Evolutionary conservation across 2,797 vertebrate species (phyloP), one percentile per base, ranked within the genome.

Genomic region (Dendrocincla tyrannina): DNA sequence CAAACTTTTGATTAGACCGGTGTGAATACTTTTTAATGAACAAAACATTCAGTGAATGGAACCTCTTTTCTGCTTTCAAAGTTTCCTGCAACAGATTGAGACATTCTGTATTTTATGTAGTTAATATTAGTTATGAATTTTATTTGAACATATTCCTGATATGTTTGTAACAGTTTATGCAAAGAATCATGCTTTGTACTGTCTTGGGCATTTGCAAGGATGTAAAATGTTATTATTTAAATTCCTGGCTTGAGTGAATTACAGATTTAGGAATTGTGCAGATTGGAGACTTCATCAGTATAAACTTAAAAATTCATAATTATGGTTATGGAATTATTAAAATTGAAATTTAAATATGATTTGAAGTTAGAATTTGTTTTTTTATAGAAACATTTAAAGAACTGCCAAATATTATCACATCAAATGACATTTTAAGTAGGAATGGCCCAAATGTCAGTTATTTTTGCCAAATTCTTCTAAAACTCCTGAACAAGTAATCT

Each of bases 11-110:
- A 91, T 95, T 93, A 74, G 72, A 64, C 24, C 70, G 53, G 91
- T 92, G 91, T 85, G 89, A 95, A 96, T 89, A 47, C 53, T 92
- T 95, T 82, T 79, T 85, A 96, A 89, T 91, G 53, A 92, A 92
- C 59, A 94, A 89, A 87, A 82, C 89, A 66, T 32, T 94, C 78
- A 59, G 41, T 73, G 59, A 76, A 67, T 14, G n/a, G 67, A 95
- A 82, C 63, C 47, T 69, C 46, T 78, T 78, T 85, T 86, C 69
- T 85, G 39, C 74, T 91, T 88, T 89, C 67, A 79, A 81, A 76
- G 60, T 76, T 90, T 91, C 28, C 42, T 84, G 86, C 74, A 83
- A 72, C 70, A 91, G 78, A 76, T 67, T 85, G 90, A 93, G 49
- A 39, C 37, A 17, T 85, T 89, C 77, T 88, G 49, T 89, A 70